Conservation (phyloP, 1,140 invertebrate genomes). For the Metopolophium dirhodum region DNA sequence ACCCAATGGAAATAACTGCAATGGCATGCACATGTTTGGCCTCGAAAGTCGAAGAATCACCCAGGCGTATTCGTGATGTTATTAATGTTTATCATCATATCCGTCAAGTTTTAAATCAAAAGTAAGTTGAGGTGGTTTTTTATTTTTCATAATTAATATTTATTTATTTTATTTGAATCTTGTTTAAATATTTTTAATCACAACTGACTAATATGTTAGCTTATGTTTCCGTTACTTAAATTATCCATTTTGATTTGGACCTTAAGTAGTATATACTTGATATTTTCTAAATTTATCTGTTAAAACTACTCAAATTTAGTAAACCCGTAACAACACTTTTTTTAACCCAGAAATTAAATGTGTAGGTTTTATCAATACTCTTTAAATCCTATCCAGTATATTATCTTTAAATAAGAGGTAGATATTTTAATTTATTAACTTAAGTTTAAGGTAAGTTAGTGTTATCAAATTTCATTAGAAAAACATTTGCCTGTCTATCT, state of each 20-base stretch:
- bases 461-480: not conserved
- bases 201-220: slow-evolving; percentile 51
- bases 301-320: not conserved
- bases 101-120: slow-evolving; percentile 92
- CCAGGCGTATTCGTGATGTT: slow-evolving; percentile 92
- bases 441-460: slow-evolving; percentile 4
- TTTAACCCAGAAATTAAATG: not conserved
- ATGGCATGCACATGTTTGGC: slow-evolving; percentile 98
- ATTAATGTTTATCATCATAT: slow-evolving; percentile 99
- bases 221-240: slow-evolving; percentile 16
- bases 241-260: not conserved
- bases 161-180: not conserved
- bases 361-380: not conserved
- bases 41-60: slow-evolving; percentile 98
- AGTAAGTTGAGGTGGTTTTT: slow-evolving; percentile 70
- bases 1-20: slow-evolving; percentile 96
- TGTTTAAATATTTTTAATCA: slow-evolving; percentile 41
- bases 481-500: not conserved
- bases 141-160: slow-evolving; percentile 25
- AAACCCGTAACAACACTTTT: not conserved
- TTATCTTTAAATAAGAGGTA: not conserved
- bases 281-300: not conserved
- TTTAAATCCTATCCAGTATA: not conserved
- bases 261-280: not conserved
- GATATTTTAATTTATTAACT: slow-evolving; percentile 24